Base-by-base conservation (phyloP, 1,140 invertebrate genomes). In the Oedothorax gibbosus region DNA sequence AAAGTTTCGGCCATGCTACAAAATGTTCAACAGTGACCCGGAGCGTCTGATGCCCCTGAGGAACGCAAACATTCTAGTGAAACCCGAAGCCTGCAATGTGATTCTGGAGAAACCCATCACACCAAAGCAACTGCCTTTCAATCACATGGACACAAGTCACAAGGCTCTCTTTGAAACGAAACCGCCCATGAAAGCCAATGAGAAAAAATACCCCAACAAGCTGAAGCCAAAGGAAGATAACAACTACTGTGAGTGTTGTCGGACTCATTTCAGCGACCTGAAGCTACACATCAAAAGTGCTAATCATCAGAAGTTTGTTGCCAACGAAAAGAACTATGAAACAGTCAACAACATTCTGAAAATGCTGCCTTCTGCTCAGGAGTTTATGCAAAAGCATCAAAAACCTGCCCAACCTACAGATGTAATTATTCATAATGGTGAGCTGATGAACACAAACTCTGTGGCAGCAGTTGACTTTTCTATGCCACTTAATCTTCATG, bases 221-320 rank as follows among this genome's bases (percentile, higher is more conserved):
- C 3, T 62, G n/a, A 85, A 85, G 64, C 83, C 83, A 1, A 78
- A 78, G 20, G 76, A 78, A 50, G 81, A 84, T 49, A 78, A 79
- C 12, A 78, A 85, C 18, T 85, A 78, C 14, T 85, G 83, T 64
- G 83, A 85, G 65, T 85, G 83, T 65, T 85, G 83, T 49, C 78
- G 20, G 64, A 54, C 50, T 51, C 65, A 78, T 64, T 85, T 77
- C 14, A 71, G 15, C 53, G 76, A 85, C 65, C 72, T 85, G 66
- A 85, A 78, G 64, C 66, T 49, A 35, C 83, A 85, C 49, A 72
- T 85, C 11, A 79, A 71, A 62, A 78, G 76, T 78, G 11, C 35
- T 12, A 78, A 79, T 60, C 83, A 85, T 73, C 83, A 72, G n/a
- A 85, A 71, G 4, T 85, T 85, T 64, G 75, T 85, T 35, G 14